Conservation (phyloP, 2,113 vertebrate genomes). For the Ondatra zibethicus region DNA sequence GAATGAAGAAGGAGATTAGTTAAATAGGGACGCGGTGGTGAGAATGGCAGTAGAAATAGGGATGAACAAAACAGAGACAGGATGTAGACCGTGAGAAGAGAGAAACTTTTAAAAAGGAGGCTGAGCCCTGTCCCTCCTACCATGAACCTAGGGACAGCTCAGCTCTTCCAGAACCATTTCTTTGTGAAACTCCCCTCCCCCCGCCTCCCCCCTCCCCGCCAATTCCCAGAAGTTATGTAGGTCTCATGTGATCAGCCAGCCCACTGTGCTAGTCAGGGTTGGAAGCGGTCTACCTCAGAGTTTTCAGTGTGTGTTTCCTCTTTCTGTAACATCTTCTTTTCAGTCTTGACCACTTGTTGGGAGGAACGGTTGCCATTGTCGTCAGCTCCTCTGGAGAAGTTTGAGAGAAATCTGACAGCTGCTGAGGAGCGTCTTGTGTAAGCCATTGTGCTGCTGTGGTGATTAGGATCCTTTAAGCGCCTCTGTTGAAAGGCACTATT, state of each 20-base stretch:
- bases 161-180: background rate
- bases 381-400: slow-evolving; percentile 37
- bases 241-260: background rate
- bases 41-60: too few species aligned
- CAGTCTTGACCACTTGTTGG: slow-evolving; percentile 35
- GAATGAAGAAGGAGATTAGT: too few species aligned
- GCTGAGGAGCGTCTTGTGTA: background rate
- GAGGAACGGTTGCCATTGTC: background rate
- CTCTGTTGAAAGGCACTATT: slow-evolving; percentile 68
- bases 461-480: slow-evolving; percentile 41
- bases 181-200: background rate
- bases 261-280: background rate
- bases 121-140: rapidly evolving
- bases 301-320: background rate
- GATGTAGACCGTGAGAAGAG: background rate
- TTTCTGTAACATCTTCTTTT: background rate
- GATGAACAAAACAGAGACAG: too few species aligned
- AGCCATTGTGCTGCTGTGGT: background rate
- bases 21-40: rapidly evolving
- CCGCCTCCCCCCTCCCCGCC: too few species aligned
- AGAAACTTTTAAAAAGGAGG: background rate
- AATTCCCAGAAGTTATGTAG: background rate
- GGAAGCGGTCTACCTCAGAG: background rate
- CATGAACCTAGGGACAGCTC: too few species aligned
- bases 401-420: slow-evolving; percentile 14